These are phyloP conservation scores for Liodrosophila aerea DNA, from an alignment of 2,888 invertebrate genomes.

Conservation along the genomic window DNA sequence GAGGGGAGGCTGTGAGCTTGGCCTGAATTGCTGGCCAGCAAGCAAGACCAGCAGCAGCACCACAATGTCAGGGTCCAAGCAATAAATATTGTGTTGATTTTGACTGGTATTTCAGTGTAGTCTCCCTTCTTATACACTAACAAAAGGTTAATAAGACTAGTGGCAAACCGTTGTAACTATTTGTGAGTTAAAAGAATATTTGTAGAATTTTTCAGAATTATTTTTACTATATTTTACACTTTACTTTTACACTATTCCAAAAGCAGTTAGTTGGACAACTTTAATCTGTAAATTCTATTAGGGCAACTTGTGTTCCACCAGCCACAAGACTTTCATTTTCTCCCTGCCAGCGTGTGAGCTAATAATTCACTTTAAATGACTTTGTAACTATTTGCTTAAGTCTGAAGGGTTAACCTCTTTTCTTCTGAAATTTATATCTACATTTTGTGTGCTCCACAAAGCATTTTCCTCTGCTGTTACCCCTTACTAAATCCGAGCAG, in stretches of 20 bases:
- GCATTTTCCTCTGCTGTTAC: slow-evolving; percentile 7
- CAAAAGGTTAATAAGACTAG: not conserved
- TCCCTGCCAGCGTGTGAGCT: slow-evolving; percentile 9
- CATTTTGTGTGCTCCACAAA: slow-evolving; percentile 13
- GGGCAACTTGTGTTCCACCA: not conserved
- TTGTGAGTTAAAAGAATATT: too few relatives aligned
- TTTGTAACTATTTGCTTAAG: slow-evolving; percentile 57
- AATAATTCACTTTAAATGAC: slow-evolving; percentile 60
- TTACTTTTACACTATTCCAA: too few relatives aligned
- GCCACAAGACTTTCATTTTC: not conserved
- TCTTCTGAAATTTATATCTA: slow-evolving; percentile 17
- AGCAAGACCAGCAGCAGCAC: slow-evolving; percentile 10
- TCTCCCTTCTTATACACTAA: slow-evolving; percentile 7
- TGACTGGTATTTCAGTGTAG: slow-evolving; percentile 6
- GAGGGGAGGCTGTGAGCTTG: not conserved
- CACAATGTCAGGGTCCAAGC: slow-evolving; percentile 23
- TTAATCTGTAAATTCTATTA: not conserved
- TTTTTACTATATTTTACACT: too few relatives aligned
- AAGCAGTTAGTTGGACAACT: too few relatives aligned
- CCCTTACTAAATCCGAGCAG: not conserved
- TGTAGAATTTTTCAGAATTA: too few relatives aligned
- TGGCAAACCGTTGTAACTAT: not conserved
- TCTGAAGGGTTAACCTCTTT: slow-evolving; percentile 18
- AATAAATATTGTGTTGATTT: slow-evolving; percentile 40
- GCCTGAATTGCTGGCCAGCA: slow-evolving; percentile 20